Percentiles rank a stretch among this genome's conserved stretches.
Evolutionary conservation across 2,888 invertebrate species (phyloP).

Genomic region (Eubasilissa splendida): DNA sequence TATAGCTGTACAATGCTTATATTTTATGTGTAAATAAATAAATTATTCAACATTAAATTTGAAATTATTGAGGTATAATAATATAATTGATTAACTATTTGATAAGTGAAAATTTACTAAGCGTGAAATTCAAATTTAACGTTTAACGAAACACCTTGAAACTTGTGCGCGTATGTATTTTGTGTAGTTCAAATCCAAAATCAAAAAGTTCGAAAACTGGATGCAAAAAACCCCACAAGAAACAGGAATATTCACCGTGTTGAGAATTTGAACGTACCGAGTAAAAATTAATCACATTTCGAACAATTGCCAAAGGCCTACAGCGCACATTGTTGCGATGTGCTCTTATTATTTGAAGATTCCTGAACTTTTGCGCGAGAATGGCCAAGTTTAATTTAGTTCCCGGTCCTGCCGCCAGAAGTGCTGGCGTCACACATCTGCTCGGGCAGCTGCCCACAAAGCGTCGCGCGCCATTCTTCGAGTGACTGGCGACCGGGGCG

Average conservation of each 20-base stretch:
- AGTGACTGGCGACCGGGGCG: constrained; percentile 49
- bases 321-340: constrained; percentile 4
- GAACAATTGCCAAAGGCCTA: background rate
- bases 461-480: constrained; percentile 41
- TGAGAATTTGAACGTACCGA: background rate
- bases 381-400: constrained; percentile 19
- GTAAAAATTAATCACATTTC: background rate
- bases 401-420: constrained; percentile 19
- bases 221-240: constrained; percentile 21
- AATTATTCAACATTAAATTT: no score
- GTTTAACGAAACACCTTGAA: no score
- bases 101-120: no score
- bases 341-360: constrained; percentile 12
- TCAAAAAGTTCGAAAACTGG: constrained; percentile 27
- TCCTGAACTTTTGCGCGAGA: constrained; percentile 24
- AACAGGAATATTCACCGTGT: background rate
- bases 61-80: no score
- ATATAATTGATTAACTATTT: no score
- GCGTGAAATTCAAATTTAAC: no score
- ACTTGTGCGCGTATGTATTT: no score
- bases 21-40: no score
- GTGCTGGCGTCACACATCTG: constrained; percentile 47
- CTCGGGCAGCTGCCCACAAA: constrained; percentile 46
- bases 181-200: constrained; percentile 4
- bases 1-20: no score